Conservation (phyloP, 1,140 invertebrate genomes). For the Drosophila truncata region DNA sequence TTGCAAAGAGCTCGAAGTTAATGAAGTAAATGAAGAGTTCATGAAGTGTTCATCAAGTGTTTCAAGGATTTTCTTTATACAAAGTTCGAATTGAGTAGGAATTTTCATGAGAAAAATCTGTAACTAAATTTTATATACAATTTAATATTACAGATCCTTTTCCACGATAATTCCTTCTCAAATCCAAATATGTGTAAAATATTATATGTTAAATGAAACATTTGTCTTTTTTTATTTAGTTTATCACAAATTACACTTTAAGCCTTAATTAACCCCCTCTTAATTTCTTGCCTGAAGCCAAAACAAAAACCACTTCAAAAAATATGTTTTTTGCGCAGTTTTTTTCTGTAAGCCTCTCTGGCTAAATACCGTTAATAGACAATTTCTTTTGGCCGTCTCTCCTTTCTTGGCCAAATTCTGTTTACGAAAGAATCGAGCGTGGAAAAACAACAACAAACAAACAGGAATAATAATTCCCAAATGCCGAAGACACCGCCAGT, state of each 20-base stretch:
- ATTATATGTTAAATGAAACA: no score
- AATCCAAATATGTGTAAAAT: no score
- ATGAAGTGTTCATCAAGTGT: neutral
- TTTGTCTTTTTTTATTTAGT: neutral
- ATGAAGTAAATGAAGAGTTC: neutral
- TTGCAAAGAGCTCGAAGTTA: neutral
- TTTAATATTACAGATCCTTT: no score
- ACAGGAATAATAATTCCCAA: conserved; percentile 29
- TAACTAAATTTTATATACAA: no score
- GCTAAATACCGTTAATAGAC: conserved; percentile 67
- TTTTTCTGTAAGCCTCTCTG: conserved; percentile 36
- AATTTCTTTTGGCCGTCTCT: conserved; percentile 20
- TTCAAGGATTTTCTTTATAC: neutral
- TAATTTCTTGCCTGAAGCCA: neutral
- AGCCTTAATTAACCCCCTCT: neutral
- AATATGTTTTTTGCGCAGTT: conserved; percentile 9
- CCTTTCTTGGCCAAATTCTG: conserved; percentile 55
- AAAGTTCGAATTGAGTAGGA: neutral
- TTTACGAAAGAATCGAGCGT: conserved; percentile 53
- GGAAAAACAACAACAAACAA: conserved; percentile 41
- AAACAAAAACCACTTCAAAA: neutral
- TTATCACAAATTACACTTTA: no score
- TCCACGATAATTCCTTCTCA: no score
- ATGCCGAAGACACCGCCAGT: conserved; percentile 33
- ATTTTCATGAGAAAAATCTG: no score